A percentile compares a stretch with the other conserved stretches of the same genome.
phyloP scores from a whole-genome alignment of 2,797 vertebrate genomes.

The Hippocampus kuda region DNA sequence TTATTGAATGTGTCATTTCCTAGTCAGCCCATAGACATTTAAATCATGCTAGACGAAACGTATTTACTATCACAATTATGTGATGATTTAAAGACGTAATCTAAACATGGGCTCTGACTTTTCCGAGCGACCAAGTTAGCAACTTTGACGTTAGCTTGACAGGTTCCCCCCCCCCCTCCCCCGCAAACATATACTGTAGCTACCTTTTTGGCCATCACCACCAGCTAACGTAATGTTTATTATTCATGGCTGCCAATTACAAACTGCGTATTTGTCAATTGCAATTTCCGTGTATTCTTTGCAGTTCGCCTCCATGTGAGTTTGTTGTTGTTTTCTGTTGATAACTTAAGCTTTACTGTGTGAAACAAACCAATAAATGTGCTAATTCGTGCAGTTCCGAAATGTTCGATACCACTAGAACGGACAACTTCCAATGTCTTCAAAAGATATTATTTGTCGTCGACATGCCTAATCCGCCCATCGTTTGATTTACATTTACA shows the following conservation, averaged over 20 bases:
- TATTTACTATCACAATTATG: neutral
- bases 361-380: neutral
- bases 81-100: conserved; percentile 16
- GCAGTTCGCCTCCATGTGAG: neutral
- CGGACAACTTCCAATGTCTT: neutral
- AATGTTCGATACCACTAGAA: neutral
- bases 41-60: neutral
- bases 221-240: neutral
- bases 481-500: too few species aligned
- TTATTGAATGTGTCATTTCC: conserved; percentile 37
- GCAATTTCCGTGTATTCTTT: neutral
- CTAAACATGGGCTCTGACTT: neutral
- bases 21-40: neutral
- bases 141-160: conserved; percentile 36
- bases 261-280: neutral
- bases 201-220: neutral
- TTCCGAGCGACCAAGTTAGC: conserved; percentile 36
- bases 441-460: neutral
- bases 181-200: conserved; percentile 26
- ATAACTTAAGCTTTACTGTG: neutral
- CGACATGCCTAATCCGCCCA: too few species aligned
- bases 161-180: conserved; percentile 24
- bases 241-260: neutral
- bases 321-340: neutral
- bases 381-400: neutral